Conservation (phyloP, 2,113 vertebrate genomes). For the Datnioides undecimradiatus region DNA sequence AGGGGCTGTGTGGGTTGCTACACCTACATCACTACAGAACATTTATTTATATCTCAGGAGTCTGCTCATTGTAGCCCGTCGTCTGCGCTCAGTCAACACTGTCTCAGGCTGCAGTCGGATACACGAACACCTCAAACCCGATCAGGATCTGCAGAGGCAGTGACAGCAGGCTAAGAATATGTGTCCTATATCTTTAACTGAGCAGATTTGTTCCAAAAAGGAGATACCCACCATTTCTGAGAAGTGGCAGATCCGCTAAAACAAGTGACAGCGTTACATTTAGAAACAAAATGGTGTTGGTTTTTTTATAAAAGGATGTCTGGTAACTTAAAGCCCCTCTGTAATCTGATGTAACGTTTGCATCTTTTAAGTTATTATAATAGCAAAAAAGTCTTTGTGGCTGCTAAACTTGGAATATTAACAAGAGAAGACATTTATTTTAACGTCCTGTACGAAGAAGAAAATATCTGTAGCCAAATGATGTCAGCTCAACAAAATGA, state of each 20-base stretch:
- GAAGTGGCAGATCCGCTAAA: slow-evolving; percentile 4
- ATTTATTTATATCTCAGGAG: slow-evolving; percentile 72
- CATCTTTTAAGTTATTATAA: not conserved
- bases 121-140: slow-evolving; percentile 6
- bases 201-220: slow-evolving; percentile 47
- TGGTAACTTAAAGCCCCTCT: not conserved
- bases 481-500: not conserved
- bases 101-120: slow-evolving; percentile 43
- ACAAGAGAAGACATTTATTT: not conserved
- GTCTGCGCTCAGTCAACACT: slow-evolving; percentile 47
- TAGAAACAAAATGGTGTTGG: not conserved
- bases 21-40: slow-evolving; percentile 62
- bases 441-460: too few species aligned
- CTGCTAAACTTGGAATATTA: not conserved
- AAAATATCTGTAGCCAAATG: too few species aligned
- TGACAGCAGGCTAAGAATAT: slow-evolving; percentile 58
- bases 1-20: slow-evolving; percentile 62
- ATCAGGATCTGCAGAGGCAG: slow-evolving; percentile 43
- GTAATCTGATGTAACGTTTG: not conserved
- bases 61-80: slow-evolving; percentile 46
- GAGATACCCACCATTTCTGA: not conserved
- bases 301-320: not conserved
- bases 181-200: slow-evolving; percentile 51
- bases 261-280: not conserved
- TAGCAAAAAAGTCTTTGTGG: not conserved